Percentiles rank a stretch among this genome's conserved stretches.
Conservation (phyloP, 2,797 vertebrate species). For the Channa striata region DNA sequence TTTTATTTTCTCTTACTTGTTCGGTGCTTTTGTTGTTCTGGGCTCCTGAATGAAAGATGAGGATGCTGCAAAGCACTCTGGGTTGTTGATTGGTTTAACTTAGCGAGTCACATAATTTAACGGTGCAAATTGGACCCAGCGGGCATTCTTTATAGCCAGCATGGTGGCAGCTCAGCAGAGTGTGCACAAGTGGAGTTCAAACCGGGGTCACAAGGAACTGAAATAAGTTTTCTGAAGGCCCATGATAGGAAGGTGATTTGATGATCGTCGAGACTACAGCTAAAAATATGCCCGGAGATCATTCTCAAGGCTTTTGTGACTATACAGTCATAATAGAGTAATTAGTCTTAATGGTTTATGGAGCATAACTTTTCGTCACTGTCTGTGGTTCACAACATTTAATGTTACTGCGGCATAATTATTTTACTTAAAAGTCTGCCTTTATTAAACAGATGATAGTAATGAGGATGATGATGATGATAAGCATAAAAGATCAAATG, state of each 20-base stretch:
- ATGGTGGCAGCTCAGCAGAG: slow-evolving; percentile 23
- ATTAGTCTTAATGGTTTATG: neutral
- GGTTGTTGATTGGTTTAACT: slow-evolving; percentile 42
- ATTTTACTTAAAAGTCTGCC: too few species aligned
- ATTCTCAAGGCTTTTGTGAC: too few species aligned
- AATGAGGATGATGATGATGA: neutral
- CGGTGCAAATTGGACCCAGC: slow-evolving; percentile 44
- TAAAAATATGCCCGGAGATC: neutral
- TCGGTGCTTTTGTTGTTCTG: neutral
- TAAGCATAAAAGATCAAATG: neutral
- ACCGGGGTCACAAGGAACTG: slow-evolving; percentile 28
- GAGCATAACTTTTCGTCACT: neutral
- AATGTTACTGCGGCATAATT: neutral
- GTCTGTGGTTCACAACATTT: neutral
- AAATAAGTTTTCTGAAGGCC: neutral
- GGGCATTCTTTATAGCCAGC: slow-evolving; percentile 12
- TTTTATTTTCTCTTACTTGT: slow-evolving; percentile 2
- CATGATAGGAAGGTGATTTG: neutral
- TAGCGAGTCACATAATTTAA: slow-evolving; percentile 25
- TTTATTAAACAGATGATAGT: too few species aligned
- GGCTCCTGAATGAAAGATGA: neutral
- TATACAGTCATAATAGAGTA: neutral
- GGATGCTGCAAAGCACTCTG: neutral
- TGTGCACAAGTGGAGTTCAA: slow-evolving; percentile 43
- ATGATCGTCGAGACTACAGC: neutral